A percentile compares a stretch with the other conserved stretches of the same genome.
Conservation (phyloP, 1,140 invertebrate species). For the Temnothorax nylanderi region DNA sequence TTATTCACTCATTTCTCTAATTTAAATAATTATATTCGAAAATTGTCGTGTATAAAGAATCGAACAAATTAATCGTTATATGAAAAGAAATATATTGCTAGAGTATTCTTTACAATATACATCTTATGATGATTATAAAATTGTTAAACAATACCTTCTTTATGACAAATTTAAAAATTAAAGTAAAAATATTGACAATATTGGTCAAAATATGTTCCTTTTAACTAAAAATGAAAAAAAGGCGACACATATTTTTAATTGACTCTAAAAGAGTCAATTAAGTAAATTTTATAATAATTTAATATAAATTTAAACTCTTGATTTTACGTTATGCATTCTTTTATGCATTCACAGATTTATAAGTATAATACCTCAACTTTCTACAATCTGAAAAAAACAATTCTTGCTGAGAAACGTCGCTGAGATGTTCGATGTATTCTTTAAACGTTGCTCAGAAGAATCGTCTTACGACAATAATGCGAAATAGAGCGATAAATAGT, state of each 20-base stretch:
- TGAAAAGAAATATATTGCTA: not conserved
- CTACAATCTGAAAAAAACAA: not conserved
- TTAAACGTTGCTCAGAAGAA: not conserved
- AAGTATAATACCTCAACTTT: not conserved
- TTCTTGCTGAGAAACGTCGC: not conserved
- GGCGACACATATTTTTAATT: not conserved
- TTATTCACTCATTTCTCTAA: not conserved
- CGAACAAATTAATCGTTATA: not conserved
- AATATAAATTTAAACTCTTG: not conserved
- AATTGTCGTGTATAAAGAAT: not conserved
- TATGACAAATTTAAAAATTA: not conserved
- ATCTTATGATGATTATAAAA: not conserved
- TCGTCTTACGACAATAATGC: not conserved
- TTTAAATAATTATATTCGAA: not conserved
- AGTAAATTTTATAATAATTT: not conserved
- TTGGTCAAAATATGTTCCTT: not conserved
- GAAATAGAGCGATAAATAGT: conserved; percentile 18
- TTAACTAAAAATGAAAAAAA: not conserved
- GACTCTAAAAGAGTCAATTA: not conserved
- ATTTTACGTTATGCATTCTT: not conserved
- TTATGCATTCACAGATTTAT: not conserved
- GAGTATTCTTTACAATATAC: not conserved
- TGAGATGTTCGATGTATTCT: not conserved
- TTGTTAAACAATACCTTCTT: not conserved
- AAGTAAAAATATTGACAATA: not conserved